phyloP scores from a whole-genome alignment of 2,888 invertebrate species.

The Phragmatobia fuliginosa region DNA sequence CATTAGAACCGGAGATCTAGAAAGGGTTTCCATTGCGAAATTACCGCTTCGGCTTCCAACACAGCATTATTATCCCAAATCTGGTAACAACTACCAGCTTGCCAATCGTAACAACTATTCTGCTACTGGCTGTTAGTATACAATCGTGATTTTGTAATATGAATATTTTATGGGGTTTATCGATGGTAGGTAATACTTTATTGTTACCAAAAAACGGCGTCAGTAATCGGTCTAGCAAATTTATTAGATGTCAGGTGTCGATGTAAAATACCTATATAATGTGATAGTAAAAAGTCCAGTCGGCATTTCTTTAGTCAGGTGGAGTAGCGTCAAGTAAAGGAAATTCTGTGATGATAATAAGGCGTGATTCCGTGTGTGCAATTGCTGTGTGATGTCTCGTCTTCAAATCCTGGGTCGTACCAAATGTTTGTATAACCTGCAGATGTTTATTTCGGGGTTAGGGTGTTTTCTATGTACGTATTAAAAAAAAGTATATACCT shows the following conservation, averaged over 20 bases:
- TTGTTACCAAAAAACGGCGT: background rate
- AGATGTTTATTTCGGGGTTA: too few species aligned
- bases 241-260: background rate
- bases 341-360: too few species aligned
- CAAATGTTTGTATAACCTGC: too few species aligned
- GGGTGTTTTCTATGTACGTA: too few species aligned
- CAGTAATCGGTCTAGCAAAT: background rate
- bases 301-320: too few species aligned
- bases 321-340: too few species aligned
- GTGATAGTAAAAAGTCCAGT: background rate
- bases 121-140: background rate
- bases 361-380: too few species aligned
- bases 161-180: background rate
- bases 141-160: background rate
- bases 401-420: too few species aligned
- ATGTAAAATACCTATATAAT: too few species aligned
- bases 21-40: slow-evolving; percentile 16
- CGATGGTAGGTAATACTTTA: background rate
- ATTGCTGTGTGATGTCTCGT: too few species aligned
- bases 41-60: background rate
- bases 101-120: background rate
- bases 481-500: too few species aligned
- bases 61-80: slow-evolving; percentile 15
- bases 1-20: background rate
- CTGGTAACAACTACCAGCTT: background rate